Base-by-base conservation (phyloP, 2,113 vertebrate species). In the Condylura cristata region DNA sequence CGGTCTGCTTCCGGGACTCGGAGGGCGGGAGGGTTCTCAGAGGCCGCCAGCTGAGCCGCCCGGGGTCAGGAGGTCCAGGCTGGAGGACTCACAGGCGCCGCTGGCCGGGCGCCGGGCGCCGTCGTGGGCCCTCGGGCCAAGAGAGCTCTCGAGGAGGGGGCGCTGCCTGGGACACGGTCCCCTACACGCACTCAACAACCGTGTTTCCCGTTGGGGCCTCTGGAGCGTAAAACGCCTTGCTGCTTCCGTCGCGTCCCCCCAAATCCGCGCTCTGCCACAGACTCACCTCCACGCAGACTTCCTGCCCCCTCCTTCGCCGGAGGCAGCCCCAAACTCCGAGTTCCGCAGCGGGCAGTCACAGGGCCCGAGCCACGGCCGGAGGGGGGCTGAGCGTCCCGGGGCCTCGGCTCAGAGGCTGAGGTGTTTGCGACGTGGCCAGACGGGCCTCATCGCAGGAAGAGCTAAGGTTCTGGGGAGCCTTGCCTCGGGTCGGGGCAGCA, bases 281-380 rank as follows among this genome's bases (percentile, higher is more conserved):
- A 56, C 63, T 78, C 26, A 44, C 28, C 51, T 58, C 20, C 46
- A 60, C 58, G 14, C 46, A 65, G 74, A 14, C 10, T 2, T 8
- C 44, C 24, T 60, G 24, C 66, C 20, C 75, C 76, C 60, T 61
- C 41, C 24, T 48, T 32, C 65, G 58, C 58, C 17, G 18, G 3
- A 18, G 20, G n/a, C n/a, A 20, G 24, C 24, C 8, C 24, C 22
- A 18, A 22, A 44, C 41, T 4, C 17, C 53, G 20, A 44, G 1
- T 46, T 8, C 13, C 18, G 20, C 26, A 1, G 0, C 5, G 70
- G 63, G 24, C 2, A 8, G 3, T 8, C 16, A 48, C 32, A 46
- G 0, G 12, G 41, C 16, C 83, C 46, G n/a, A 53, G 41, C 14
- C n/a, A 34, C 8, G 11, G 3, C 26, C 1, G 26, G n/a, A 4